These are phyloP conservation scores for Callyntrura guangdongensis DNA, from an alignment of 2,888 invertebrate genomes.

Conservation along the genomic window DNA sequence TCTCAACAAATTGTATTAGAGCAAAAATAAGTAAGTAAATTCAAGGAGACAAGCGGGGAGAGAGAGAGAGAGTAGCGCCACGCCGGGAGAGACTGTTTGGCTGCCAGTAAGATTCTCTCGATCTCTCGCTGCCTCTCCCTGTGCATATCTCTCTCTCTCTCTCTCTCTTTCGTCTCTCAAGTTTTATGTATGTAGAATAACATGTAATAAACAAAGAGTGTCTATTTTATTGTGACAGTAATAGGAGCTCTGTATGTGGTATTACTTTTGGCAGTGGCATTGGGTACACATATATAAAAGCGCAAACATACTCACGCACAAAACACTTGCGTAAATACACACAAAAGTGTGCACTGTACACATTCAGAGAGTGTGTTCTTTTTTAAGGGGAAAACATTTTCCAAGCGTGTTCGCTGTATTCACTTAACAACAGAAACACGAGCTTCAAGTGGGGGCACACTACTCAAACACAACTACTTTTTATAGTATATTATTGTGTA, in stretches of 20 bases:
- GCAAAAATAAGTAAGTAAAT: constrained; percentile 39
- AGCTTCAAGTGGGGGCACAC: constrained; percentile 15
- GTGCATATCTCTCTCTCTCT: constrained; percentile 11
- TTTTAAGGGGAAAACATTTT: not conserved
- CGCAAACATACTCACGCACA: not conserved
- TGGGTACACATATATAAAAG: not conserved
- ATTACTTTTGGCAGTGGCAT: constrained; percentile 7
- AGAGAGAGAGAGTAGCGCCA: not conserved
- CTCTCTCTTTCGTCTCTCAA: constrained; percentile 10
- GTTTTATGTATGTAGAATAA: constrained; percentile 43
- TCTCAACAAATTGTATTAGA: constrained; percentile 22
- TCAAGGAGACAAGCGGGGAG: not conserved
- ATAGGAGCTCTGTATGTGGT: constrained; percentile 51
- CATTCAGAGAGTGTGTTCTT: too few relatives aligned
- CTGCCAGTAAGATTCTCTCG: not conserved
- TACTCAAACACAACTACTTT: not conserved
- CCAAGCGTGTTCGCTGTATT: not conserved
- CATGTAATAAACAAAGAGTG: constrained; percentile 52
- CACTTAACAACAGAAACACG: not conserved
- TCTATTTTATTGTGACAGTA: constrained; percentile 65
- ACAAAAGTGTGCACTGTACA: not conserved
- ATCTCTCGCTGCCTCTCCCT: not conserved
- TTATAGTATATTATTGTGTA: not conserved
- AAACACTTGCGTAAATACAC: not conserved
- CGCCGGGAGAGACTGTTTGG: constrained; percentile 22